Percentiles rank a stretch among this genome's conserved stretches.
These are phyloP conservation scores for Caenorhabditis japonica DNA, from an alignment of 2,888 invertebrate genomes.

Conservation along the genomic window DNA sequence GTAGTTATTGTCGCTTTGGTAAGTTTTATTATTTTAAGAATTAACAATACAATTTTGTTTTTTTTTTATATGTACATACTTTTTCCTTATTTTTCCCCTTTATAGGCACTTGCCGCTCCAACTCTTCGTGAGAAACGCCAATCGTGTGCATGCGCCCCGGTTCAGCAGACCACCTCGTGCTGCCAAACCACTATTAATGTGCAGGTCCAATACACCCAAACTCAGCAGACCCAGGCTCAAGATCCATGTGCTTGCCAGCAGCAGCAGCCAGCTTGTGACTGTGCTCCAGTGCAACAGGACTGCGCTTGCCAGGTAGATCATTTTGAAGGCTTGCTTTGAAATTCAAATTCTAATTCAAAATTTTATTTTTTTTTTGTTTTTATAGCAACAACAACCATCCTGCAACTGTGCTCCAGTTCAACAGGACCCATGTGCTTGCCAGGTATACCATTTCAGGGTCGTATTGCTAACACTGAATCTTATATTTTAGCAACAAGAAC, in stretches of 20 bases:
- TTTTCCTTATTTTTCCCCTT: background rate
- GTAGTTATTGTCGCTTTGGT: slow-evolving; percentile 49
- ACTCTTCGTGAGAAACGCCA: slow-evolving; percentile 60
- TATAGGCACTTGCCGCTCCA: slow-evolving; percentile 60
- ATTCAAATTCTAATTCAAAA: background rate
- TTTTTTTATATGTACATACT: no score
- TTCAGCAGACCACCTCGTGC: slow-evolving; percentile 40
- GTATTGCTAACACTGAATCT: background rate
- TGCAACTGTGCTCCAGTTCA: slow-evolving; percentile 48
- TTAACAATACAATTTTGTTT: no score
- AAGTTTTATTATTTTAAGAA: background rate
- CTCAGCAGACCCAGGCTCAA: slow-evolving; percentile 35
- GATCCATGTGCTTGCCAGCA: slow-evolving; percentile 53
- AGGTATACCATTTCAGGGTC: background rate
- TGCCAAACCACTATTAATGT: slow-evolving; percentile 42
- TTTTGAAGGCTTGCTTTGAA: no score
- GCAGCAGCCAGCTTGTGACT: slow-evolving; percentile 51
- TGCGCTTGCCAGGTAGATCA: slow-evolving; percentile 44
- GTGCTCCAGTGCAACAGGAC: slow-evolving; percentile 45
- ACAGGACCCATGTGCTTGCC: slow-evolving; percentile 35
- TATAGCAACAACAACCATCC: slow-evolving; percentile 31
- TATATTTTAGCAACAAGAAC: slow-evolving; percentile 14
- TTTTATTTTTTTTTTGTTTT: no score
- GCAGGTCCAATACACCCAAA: slow-evolving; percentile 41
- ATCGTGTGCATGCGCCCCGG: slow-evolving; percentile 52